Conservation (phyloP, 1,140 invertebrate genomes). For the Diorhabda carinulata region DNA sequence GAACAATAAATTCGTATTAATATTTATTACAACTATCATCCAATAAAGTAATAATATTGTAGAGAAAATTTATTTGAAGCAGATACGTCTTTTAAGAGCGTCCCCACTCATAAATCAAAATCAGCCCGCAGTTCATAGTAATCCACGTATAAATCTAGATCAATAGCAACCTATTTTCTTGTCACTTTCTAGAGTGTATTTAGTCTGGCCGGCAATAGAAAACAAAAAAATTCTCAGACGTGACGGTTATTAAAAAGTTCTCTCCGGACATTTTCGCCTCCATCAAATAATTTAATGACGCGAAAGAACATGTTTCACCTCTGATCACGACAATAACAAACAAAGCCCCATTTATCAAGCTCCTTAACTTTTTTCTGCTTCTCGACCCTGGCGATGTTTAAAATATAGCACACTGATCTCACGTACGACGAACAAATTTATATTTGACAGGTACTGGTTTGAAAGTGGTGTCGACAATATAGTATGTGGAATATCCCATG, state of each 20-base stretch:
- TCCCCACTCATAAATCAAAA: neutral
- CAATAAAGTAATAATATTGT: too few relatives aligned
- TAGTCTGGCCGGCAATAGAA: neutral
- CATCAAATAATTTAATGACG: slow-evolving; percentile 3
- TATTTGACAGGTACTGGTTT: too few relatives aligned
- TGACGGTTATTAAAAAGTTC: slow-evolving; percentile 2
- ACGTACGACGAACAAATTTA: too few relatives aligned
- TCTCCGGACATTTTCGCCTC: neutral
- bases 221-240: neutral
- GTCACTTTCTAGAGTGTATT: neutral
- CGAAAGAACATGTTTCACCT: slow-evolving; percentile 1
- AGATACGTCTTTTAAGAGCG: too few relatives aligned
- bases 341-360: neutral
- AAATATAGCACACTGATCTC: neutral
- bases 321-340: neutral
- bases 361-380: neutral
- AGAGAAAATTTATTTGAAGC: too few relatives aligned
- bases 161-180: slow-evolving; percentile 1
- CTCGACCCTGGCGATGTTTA: neutral
- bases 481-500: too few relatives aligned
- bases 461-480: too few relatives aligned
- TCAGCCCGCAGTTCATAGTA: neutral
- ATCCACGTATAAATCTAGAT: neutral
- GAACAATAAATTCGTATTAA: too few relatives aligned
- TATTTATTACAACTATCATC: too few relatives aligned